These are phyloP conservation scores for Gadus chalcogrammus DNA, from an alignment of 2,113 vertebrate genomes.

Conservation along the genomic window DNA sequence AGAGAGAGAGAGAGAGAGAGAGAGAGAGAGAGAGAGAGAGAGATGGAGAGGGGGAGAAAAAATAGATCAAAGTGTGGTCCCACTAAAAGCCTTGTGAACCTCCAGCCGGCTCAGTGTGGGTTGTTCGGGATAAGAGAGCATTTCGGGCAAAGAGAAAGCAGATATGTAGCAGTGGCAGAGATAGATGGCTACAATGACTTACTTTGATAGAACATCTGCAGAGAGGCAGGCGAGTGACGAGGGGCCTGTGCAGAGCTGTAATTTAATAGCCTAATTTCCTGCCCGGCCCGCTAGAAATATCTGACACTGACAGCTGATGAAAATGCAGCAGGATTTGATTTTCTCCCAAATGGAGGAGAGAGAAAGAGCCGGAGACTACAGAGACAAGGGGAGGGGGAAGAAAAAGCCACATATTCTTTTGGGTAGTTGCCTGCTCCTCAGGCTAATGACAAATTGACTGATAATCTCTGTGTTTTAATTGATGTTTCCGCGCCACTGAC, in stretches of 20 bases:
- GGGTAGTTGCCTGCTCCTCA: slow-evolving; percentile 36
- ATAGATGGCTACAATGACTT: slow-evolving; percentile 87
- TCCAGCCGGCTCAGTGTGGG: slow-evolving; percentile 52
- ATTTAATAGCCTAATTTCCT: slow-evolving; percentile 98
- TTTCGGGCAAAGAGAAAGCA: slow-evolving; percentile 63
- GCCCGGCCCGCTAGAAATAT: slow-evolving; percentile 81
- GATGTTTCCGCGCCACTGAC: slow-evolving; percentile 64
- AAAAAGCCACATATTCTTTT: slow-evolving; percentile 32
- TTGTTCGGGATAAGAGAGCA: slow-evolving; percentile 8
- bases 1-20: too few relatives aligned
- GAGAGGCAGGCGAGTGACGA: slow-evolving; percentile 75
- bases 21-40: too few relatives aligned
- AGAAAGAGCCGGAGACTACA: not conserved
- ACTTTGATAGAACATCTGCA: slow-evolving; percentile 89
- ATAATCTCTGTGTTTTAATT: slow-evolving; percentile 70
- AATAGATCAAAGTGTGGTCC: too few relatives aligned
- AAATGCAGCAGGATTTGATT: slow-evolving; percentile 83
- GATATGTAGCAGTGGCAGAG: slow-evolving; percentile 80
- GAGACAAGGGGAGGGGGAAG: not conserved
- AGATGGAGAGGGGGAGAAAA: too few relatives aligned
- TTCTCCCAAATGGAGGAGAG: slow-evolving; percentile 68
- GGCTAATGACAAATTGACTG: slow-evolving; percentile 65
- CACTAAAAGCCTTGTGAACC: slow-evolving; percentile 59
- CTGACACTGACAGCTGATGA: slow-evolving; percentile 85
- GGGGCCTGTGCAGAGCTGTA: slow-evolving; percentile 79